Evolutionary conservation across 2,888 invertebrate species (phyloP).

Genomic region (Dryocosmus kuriphilus): DNA sequence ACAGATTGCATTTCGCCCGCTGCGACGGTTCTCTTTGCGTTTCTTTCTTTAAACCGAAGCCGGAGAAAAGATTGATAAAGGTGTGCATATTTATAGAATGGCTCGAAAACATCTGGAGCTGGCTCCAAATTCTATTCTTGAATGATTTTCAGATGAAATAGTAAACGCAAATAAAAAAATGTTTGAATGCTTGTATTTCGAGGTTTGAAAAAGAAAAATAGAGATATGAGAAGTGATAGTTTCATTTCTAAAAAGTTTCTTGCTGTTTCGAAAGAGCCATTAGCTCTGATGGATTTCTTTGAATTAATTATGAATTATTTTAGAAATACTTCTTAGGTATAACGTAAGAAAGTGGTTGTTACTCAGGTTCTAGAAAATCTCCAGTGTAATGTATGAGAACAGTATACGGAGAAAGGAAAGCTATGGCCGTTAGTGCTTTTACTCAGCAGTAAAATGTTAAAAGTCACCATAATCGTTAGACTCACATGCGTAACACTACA

Average conservation of each 20-base stretch:
- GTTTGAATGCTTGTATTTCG: neutral
- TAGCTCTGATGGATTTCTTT: no score
- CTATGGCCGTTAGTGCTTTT: neutral
- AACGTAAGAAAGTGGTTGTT: neutral
- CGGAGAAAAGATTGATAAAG: conserved; percentile 13
- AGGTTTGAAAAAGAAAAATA: no score
- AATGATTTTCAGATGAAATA: neutral
- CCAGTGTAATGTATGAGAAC: neutral
- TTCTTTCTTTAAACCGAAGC: conserved; percentile 30
- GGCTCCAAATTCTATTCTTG: neutral
- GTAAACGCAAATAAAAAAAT: neutral
- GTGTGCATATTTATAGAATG: conserved; percentile 4
- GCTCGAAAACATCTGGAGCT: conserved; percentile 4
- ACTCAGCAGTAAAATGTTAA: conserved; percentile 26
- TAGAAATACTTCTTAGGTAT: neutral
- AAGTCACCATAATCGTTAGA: conserved; percentile 28
- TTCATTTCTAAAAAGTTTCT: no score
- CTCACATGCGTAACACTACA: neutral
- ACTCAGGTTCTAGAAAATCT: neutral
- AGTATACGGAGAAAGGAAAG: neutral
- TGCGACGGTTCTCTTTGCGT: conserved; percentile 7
- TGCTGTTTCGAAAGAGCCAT: no score
- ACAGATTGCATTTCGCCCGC: conserved; percentile 35
- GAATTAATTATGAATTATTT: neutral
- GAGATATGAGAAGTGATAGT: rapidly evolving